These are phyloP conservation scores for Choloepus didactylus DNA, from an alignment of 2,797 vertebrate species.

Conservation along the genomic window DNA sequence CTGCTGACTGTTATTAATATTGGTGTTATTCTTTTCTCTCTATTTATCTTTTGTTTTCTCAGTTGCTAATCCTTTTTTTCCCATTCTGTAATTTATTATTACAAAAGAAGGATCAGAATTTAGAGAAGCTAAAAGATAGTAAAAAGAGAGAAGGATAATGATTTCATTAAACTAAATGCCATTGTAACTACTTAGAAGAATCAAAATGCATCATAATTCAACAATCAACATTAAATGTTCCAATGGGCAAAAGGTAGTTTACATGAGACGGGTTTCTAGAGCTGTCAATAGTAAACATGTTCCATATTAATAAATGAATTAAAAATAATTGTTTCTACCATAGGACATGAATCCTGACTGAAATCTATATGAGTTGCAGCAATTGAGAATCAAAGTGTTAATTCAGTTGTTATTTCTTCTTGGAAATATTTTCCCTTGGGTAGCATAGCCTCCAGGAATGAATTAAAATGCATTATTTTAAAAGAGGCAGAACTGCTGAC, in stretches of 20 bases:
- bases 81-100: not conserved
- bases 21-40: not conserved
- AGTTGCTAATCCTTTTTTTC: not conserved
- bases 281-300: not conserved
- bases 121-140: not conserved
- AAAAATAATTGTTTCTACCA: not conserved
- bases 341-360: not conserved
- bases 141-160: not conserved
- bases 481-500: slow-evolving; percentile 50
- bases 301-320: slow-evolving; percentile 10
- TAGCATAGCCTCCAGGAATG: slow-evolving; percentile 33
- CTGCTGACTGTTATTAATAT: not conserved
- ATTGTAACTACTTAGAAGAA: not conserved
- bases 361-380: not conserved
- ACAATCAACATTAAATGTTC: not conserved
- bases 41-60: not conserved
- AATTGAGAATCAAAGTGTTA: slow-evolving; percentile 7
- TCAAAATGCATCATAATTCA: not conserved
- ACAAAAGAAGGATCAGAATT: not conserved
- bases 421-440: slow-evolving; percentile 46
- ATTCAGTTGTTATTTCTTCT: not conserved
- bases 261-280: not conserved
- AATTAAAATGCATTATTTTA: slow-evolving; percentile 65
- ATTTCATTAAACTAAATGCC: not conserved
- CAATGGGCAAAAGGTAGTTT: not conserved